Base-by-base conservation (phyloP, 2,113 vertebrate genomes). In the Hirundichthys speculiger region DNA sequence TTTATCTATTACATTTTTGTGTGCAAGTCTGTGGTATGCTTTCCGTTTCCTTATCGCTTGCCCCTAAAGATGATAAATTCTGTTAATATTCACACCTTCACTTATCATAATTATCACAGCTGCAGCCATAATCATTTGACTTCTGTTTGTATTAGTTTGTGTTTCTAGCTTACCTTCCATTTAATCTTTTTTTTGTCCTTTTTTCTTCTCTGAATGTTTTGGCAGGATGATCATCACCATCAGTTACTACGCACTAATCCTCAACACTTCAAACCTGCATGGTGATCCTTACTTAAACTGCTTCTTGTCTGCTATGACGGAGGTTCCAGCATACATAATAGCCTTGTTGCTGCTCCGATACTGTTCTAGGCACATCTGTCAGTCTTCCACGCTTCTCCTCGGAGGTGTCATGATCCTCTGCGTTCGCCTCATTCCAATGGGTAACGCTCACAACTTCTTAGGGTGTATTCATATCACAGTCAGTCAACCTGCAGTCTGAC, bases 241-340 rank as follows among this genome's bases (percentile, higher is more conserved):
- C 4, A 93, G 94, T 22, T 97, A 98, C 74, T 96, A 89, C 5
- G 95, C 92, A 9, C 90, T 98, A 14, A 85, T 94, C 19, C 92
- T 98, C 3, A 96, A 96, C 73, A 97, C 95, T 0, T 94, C 95
- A 8, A 96, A 96, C 82, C 77, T 97, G 71, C 87, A 95, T 0
- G 95, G 96, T 0, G 79, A 96, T 0, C 86, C 93, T 47, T 96
- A 93, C 1, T 0, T 96, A 42, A 98, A 97, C 91, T 93, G 88
- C 87, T 96, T 98, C 87, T 71, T 97, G 1, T 94, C 94, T 0
- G 94, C 92, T 0, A 58, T 91, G 56, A 85, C 87, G 0, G 96
- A 97, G 60, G 91, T 96, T 3, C 96, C 95, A 2, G 96, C 96
- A 1, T 96, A 95, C 2, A 0, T 92, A 1, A 73, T 95, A 3